Evolutionary conservation across 1,140 invertebrate genomes (phyloP).

Genomic region (Lasaia peninsularis): DNA sequence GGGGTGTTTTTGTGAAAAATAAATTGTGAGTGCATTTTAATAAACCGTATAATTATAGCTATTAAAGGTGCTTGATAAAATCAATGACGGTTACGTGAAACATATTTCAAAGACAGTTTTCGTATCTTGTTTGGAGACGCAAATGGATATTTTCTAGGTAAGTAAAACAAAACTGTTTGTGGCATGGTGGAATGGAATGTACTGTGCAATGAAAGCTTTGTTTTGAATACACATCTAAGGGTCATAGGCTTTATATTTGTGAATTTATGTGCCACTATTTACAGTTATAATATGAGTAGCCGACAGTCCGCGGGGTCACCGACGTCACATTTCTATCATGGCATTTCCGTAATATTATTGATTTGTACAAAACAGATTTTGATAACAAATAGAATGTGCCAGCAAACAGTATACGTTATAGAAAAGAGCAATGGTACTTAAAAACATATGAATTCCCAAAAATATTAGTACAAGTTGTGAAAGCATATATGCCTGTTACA

Average conservation of each 20-base stretch:
- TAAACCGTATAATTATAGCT: constrained; percentile 12
- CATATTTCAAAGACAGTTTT: background rate
- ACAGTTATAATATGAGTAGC: constrained; percentile 37
- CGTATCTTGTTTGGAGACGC: constrained; percentile 15
- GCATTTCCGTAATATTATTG: background rate
- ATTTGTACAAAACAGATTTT: background rate
- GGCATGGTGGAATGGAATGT: constrained; percentile 34
- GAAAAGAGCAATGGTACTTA: too few species aligned
- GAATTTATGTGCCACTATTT: constrained; percentile 25
- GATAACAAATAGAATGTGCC: too few species aligned
- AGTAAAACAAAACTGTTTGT: constrained; percentile 28
- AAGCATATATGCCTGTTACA: too few species aligned
- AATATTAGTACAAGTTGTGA: too few species aligned
- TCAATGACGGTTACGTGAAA: constrained; percentile 15
- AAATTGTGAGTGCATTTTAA: constrained; percentile 20
- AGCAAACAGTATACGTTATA: too few species aligned
- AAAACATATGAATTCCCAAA: too few species aligned
- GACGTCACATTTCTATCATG: constrained; percentile 17
- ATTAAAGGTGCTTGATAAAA: background rate
- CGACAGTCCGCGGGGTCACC: constrained; percentile 39
- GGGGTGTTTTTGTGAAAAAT: constrained; percentile 29
- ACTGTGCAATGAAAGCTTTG: constrained; percentile 30
- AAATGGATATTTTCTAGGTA: constrained; percentile 55
- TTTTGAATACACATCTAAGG: constrained; percentile 15
- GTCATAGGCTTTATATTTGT: constrained; percentile 26